Conservation (phyloP, 2,888 invertebrate genomes). For the Lasioglossum calceatum region DNA sequence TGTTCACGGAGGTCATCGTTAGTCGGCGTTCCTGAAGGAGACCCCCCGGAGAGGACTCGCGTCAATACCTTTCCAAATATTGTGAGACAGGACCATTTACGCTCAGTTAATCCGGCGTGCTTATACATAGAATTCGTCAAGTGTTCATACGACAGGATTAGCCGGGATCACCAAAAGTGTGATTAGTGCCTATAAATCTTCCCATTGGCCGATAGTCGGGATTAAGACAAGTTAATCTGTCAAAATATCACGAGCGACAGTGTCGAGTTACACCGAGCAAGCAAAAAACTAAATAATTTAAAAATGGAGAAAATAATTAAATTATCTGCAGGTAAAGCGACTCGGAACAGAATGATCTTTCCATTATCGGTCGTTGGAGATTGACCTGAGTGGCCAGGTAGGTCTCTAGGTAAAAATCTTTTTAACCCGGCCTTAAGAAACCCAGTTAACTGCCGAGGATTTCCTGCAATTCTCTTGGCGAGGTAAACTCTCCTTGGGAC, state of each 20-base stretch:
- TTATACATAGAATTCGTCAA: slow-evolving; percentile 39
- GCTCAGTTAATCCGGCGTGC: slow-evolving; percentile 29
- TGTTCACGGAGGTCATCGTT: background rate
- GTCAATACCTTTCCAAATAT: slow-evolving; percentile 49
- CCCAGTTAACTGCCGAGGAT: background rate
- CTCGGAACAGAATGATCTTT: background rate
- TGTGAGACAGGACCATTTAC: background rate
- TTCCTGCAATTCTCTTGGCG: background rate
- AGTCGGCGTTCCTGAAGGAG: background rate
- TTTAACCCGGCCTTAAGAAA: background rate
- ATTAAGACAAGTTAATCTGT: background rate
- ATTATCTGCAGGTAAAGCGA: background rate
- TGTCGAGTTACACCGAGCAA: background rate
- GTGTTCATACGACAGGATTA: slow-evolving; percentile 46
- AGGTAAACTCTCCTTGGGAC: too few relatives aligned
- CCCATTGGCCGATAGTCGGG: background rate
- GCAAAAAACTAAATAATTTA: background rate
- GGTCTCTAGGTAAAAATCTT: too few relatives aligned
- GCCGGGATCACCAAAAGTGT: slow-evolving; percentile 27
- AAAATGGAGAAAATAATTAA: background rate
- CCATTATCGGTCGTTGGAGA: background rate
- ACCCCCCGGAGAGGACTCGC: slow-evolving; percentile 31
- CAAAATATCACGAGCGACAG: background rate
- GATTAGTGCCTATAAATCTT: slow-evolving; percentile 15
- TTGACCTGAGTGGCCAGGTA: background rate